Evolutionary conservation across 2,797 vertebrate species (phyloP), one percentile per base, ranked within the genome.

Genomic region (Pogonophryne albipinna): DNA sequence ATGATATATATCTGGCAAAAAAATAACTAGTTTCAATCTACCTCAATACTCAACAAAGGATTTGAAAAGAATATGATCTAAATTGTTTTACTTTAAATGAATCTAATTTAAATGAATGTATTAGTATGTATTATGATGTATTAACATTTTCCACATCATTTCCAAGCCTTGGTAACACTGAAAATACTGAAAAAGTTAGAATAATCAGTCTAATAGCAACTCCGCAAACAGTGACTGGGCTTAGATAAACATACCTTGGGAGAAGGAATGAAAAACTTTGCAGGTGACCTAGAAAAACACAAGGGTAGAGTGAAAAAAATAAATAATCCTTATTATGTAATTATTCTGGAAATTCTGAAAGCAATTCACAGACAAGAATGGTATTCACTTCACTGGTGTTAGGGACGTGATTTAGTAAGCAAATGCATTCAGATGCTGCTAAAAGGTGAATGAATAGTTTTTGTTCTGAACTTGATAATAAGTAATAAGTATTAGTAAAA

Each of bases 211-310:
- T 1, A 46, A 12, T 1, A 31, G 16, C 1, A 12, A 71, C 52
- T 49, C 10, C 6, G 49, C 42, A 78, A 13, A 13, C 17, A 77
- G 47, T 45, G 50, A 8, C 59, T 50, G 11, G 58, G 44, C 69
- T 65, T 60, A 66, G 57, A 79, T 53, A 89, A 88, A 94, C 96
- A 91, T 94, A 98, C 98, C 96, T 96, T 93, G 68, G 91, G 80
- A 12, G 91, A 80, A 69, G 93, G 94, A 91, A 94, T 90, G 85
- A 90, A 91, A 87, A 94, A 93, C 92, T 97, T 97, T 56, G 85
- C 91, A 57, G 97, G 96, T 84, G 97, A 97, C 90, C 98, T 99
- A 86, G 82, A 83, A 63, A 83, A 85, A 90, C 77, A 84, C 19
- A 91, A 70, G 90, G 71, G 51, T 12, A n/a, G 13, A 38, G 44